Percentiles rank a stretch among this genome's conserved stretches.
These are phyloP conservation scores for Leptocoma aspasia DNA, from an alignment of 2,113 vertebrate genomes.

Conservation along the genomic window DNA sequence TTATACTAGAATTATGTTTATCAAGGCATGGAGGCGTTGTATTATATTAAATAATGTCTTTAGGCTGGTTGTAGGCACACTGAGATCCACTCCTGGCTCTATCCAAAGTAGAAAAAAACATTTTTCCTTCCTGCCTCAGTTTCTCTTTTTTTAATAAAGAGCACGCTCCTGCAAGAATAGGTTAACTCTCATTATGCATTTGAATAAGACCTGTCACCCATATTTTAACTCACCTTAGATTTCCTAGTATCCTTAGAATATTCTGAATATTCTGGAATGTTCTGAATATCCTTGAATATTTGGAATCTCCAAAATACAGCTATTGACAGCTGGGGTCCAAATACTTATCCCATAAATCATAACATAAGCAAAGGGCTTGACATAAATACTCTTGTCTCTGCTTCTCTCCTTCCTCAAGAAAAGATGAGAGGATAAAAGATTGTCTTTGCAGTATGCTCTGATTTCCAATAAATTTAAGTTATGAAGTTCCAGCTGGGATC, in stretches of 20 bases:
- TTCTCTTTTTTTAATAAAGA: background rate
- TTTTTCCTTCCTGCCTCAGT: background rate
- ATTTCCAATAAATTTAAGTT: background rate
- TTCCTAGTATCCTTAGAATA: background rate
- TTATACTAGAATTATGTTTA: background rate
- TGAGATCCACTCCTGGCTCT: background rate
- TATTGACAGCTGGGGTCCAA: background rate
- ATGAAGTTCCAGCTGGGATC: background rate
- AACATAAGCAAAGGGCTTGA: background rate
- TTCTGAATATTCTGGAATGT: background rate
- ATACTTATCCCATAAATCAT: background rate
- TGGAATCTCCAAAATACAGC: background rate
- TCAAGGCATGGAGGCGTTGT: fast-evolving
- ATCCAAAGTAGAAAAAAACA: fast-evolving
- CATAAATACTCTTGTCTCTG: background rate
- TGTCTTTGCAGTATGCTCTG: background rate
- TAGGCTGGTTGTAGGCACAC: background rate
- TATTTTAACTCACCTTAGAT: background rate
- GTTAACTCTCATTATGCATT: background rate
- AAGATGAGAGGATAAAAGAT: background rate
- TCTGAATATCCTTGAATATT: background rate
- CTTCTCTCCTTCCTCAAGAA: background rate
- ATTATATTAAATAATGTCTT: background rate
- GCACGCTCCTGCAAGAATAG: background rate
- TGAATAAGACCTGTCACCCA: background rate